A percentile compares a stretch with the other conserved stretches of the same genome.
These are phyloP conservation scores for Nycticorax nycticorax DNA, from an alignment of 2,113 vertebrate species.

Conservation along the genomic window DNA sequence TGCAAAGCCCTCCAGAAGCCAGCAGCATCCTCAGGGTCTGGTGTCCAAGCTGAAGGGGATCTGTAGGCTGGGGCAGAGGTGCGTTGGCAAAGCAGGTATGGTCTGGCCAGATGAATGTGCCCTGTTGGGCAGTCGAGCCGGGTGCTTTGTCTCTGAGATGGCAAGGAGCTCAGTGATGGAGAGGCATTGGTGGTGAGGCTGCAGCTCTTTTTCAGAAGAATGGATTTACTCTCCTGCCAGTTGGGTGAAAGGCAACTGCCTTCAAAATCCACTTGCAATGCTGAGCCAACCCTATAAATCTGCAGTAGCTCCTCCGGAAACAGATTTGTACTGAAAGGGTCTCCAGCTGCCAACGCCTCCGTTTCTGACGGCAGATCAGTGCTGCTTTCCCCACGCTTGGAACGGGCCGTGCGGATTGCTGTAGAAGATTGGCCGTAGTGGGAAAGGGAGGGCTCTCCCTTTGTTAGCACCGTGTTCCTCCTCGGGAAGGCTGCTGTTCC, in stretches of 20 bases:
- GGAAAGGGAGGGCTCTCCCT: background rate
- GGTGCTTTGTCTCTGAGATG: background rate
- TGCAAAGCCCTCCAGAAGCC: background rate
- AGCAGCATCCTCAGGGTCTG: background rate
- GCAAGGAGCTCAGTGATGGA: background rate
- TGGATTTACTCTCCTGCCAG: background rate
- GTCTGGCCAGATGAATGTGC: background rate
- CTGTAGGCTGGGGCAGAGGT: background rate
- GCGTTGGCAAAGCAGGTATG: background rate
- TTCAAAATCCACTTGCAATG: background rate
- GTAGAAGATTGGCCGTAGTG: background rate
- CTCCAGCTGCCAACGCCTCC: background rate
- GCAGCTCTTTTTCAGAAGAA: background rate
- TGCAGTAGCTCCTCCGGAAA: background rate
- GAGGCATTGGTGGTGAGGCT: background rate
- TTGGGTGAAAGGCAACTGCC: background rate
- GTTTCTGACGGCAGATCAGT: background rate
- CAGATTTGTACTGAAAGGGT: background rate
- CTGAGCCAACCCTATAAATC: background rate
- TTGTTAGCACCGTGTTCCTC: rapidly evolving
- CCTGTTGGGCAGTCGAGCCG: rapidly evolving
- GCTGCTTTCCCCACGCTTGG: background rate
- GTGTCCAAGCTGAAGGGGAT: background rate
- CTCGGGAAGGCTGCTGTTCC: background rate
- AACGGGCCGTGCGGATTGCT: background rate